Base-by-base conservation (phyloP, 2,113 vertebrate genomes). In the Miniopterus natalensis region DNA sequence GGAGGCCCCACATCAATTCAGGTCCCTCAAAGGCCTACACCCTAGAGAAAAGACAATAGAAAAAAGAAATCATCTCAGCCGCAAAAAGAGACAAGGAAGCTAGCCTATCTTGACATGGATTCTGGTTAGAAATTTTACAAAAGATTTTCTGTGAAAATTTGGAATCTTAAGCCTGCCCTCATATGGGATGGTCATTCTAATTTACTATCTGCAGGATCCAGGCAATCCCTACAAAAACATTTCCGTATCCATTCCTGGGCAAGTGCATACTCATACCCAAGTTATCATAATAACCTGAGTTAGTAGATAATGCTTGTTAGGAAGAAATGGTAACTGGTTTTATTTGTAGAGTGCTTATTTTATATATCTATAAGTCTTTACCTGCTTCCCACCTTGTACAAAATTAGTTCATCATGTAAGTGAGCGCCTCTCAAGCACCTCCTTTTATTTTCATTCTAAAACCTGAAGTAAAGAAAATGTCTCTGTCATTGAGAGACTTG, bases 101-200 rank as follows among this genome's bases (percentile, higher is more conserved):
- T 53, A 20, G 15, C 21, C 42, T 78, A 18, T 40, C 23, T 84
- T 31, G 21, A 75, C 6, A 23, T 59, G 31, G 10, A 55, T 74
- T 84, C 36, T 79, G n/a, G 59, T n/a, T 71, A 29, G 71, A 92
- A 81, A 79, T 80, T 90, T 86, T 73, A 45, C 70, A 78, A n/a
- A 83, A 65, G 0, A 0, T 81, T 88, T n/a, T 42, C 55, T 61
- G 2, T 83, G 51, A 73, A 10, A 71, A 91, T 73, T n/a, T 88
- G 1, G 59, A 75, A 65, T 29, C 18, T 14, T 74, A n/a, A 84
- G 1, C 27, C 42, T 65, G 31, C 5, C 23, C 57, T 80, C 40
- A 8, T 4, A 2, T 53, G 5, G 10, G 27, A 70, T 70, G 57
- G 59, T 25, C 51, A 51, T 85, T 85, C 75, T 71, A 84, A 74